Conservation (phyloP, 2,797 vertebrate species). For the Oryzias sinensis region DNA sequence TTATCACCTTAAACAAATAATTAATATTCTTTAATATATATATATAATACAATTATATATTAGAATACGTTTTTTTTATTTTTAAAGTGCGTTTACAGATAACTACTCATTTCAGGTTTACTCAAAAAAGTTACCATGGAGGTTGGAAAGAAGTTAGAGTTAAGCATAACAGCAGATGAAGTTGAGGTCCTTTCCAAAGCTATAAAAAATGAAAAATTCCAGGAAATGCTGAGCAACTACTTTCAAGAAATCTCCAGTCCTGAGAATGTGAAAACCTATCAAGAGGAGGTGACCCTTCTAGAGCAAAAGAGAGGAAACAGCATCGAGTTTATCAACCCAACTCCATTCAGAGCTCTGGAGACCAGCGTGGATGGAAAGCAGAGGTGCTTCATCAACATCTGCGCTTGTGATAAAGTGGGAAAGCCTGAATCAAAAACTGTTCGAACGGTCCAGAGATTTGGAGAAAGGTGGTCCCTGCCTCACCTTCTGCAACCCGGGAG, state of each 20-base stretch:
- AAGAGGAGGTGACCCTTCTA: conserved; percentile 84
- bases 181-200: conserved; percentile 75
- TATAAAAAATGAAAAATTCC: conserved; percentile 84
- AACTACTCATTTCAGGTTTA: not conserved
- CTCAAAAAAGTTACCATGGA: conserved; percentile 70
- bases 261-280: conserved; percentile 81
- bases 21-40: no score
- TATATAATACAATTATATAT: no score
- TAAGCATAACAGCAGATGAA: conserved; percentile 85
- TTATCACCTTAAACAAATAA: not conserved
- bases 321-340: conserved; percentile 85
- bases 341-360: conserved; percentile 80
- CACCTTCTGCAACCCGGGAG: conserved; percentile 83
- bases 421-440: conserved; percentile 65
- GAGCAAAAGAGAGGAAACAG: conserved; percentile 86
- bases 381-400: conserved; percentile 90
- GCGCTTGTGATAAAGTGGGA: conserved; percentile 75
- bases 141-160: conserved; percentile 62
- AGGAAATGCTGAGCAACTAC: conserved; percentile 81
- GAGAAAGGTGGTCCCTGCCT: conserved; percentile 84
- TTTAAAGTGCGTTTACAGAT: no score
- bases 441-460: conserved; percentile 50
- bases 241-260: conserved; percentile 84
- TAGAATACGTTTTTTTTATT: no score
- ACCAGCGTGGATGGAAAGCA: conserved; percentile 79